Evolutionary conservation across 2,113 vertebrate species (phyloP).

Genomic region (Proteles cristata): DNA sequence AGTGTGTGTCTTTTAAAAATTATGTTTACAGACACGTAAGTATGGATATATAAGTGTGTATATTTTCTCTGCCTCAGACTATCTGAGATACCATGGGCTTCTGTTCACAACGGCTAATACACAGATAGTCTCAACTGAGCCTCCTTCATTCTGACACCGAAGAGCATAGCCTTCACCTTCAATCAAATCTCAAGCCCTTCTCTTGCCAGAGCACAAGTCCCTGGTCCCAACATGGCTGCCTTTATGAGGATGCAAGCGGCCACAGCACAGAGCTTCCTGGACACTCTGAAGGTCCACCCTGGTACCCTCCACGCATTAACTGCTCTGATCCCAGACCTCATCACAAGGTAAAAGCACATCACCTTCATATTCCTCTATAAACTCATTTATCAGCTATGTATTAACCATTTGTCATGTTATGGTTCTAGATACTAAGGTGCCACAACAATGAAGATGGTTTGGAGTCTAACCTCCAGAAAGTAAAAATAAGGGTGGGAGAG

Average conservation of each 20-base stretch:
- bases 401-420: not conserved
- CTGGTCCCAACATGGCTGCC: not conserved
- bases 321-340: not conserved
- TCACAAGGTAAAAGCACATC: not conserved
- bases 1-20: not conserved
- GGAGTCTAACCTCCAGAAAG: not conserved
- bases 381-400: not conserved
- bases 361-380: no score
- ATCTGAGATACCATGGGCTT: not conserved
- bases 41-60: not conserved
- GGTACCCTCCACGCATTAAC: not conserved
- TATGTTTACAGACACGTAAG: fast-evolving
- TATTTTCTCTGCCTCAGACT: not conserved
- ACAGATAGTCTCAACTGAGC: not conserved
- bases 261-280: not conserved
- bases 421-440: not conserved
- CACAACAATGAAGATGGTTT: not conserved
- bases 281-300: not conserved
- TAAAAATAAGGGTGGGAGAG: not conserved
- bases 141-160: not conserved
- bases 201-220: not conserved
- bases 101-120: not conserved
- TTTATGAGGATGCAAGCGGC: not conserved
- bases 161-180: not conserved
- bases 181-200: not conserved